phyloP scores from a whole-genome alignment of 2,888 invertebrate species.

The Caenorhabditis sp. region DNA sequence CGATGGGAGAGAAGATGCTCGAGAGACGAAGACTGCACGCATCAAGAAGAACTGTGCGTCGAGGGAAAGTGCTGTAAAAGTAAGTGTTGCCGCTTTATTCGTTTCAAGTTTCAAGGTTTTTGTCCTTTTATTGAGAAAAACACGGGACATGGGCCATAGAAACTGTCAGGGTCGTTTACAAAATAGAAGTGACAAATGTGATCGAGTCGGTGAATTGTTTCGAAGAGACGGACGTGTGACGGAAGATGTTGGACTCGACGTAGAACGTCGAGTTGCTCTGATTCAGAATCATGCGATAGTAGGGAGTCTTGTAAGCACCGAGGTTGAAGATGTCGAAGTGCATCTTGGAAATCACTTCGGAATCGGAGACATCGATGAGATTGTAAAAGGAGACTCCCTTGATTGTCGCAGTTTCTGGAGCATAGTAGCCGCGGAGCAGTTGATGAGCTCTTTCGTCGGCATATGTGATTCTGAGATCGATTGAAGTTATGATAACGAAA shows the following conservation, averaged over 20 bases:
- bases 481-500: slow-evolving; percentile 65
- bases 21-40: slow-evolving; percentile 53
- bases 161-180: slow-evolving; percentile 53
- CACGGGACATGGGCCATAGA: slow-evolving; percentile 4
- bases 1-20: slow-evolving; percentile 54
- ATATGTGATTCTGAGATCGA: slow-evolving; percentile 62
- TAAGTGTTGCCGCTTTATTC: too few species aligned
- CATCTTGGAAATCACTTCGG: slow-evolving; percentile 58
- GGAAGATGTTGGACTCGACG: slow-evolving; percentile 65
- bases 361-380: slow-evolving; percentile 63
- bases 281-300: slow-evolving; percentile 65
- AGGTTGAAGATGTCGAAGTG: slow-evolving; percentile 60
- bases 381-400: slow-evolving; percentile 63
- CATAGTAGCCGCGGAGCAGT: slow-evolving; percentile 24
- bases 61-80: slow-evolving; percentile 71
- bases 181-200: slow-evolving; percentile 58
- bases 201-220: slow-evolving; percentile 63
- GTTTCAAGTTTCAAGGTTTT: slow-evolving; percentile 29
- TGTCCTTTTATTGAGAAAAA: slow-evolving; percentile 13
- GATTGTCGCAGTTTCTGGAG: slow-evolving; percentile 23
- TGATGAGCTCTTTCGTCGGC: slow-evolving; percentile 65
- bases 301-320: slow-evolving; percentile 69
- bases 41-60: slow-evolving; percentile 53
- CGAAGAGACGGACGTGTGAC: slow-evolving; percentile 53
- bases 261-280: slow-evolving; percentile 52